Evolutionary conservation across 2,797 vertebrate genomes (phyloP).

Genomic region (Sciaenops ocellatus): DNA sequence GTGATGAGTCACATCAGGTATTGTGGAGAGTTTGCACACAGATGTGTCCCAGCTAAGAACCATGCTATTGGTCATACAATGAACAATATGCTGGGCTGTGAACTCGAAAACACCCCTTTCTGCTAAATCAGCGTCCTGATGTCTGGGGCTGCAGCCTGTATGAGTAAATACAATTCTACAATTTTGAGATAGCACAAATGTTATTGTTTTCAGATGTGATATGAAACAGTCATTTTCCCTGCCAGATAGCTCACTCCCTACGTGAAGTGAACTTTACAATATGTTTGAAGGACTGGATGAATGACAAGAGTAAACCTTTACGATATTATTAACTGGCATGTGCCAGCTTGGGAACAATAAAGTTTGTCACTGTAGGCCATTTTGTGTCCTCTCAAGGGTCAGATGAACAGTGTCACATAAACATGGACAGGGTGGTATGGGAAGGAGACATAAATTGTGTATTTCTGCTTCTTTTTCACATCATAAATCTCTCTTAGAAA

Average conservation of each 20-base stretch:
- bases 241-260: constrained; percentile 62
- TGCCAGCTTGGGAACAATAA: constrained; percentile 41
- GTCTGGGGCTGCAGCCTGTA: constrained; percentile 55
- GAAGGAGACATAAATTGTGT: constrained; percentile 51
- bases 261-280: constrained; percentile 70
- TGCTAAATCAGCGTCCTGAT: constrained; percentile 55
- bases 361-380: constrained; percentile 68
- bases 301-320: constrained; percentile 68
- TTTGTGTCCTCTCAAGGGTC: constrained; percentile 62
- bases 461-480: background rate
- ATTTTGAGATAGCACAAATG: constrained; percentile 23
- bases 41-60: constrained; percentile 68
- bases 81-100: constrained; percentile 66
- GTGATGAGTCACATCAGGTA: background rate
- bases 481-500: background rate
- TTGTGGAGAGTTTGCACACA: constrained; percentile 46
- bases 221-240: too few species aligned
- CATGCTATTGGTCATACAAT: constrained; percentile 71
- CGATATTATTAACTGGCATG: constrained; percentile 77
- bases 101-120: constrained; percentile 57
- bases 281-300: constrained; percentile 66
- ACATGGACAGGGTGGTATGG: constrained; percentile 63
- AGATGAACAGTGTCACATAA: constrained; percentile 60
- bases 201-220: constrained; percentile 24
- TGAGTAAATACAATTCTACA: constrained; percentile 45